phyloP scores from a whole-genome alignment of 2,113 vertebrate species.

The Arothron firmamentum region DNA sequence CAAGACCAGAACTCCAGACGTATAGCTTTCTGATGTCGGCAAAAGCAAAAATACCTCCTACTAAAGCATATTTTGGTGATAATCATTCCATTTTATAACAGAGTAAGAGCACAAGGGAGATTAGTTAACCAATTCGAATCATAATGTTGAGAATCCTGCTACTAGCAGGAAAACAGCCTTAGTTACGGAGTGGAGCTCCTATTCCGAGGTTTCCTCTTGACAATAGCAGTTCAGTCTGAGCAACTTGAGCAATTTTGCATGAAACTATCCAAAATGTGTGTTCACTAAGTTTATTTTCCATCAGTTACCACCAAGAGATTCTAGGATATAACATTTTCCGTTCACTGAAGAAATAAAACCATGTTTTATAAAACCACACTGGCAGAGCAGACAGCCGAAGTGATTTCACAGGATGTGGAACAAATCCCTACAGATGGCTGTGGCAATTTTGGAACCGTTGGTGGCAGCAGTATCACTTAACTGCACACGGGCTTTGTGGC shows the following conservation, averaged over 20 bases:
- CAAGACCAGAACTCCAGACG: too few relatives aligned
- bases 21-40: too few relatives aligned
- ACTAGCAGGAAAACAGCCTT: too few relatives aligned
- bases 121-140: too few relatives aligned
- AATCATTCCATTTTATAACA: too few relatives aligned
- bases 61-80: not conserved
- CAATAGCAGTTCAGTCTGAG: too few relatives aligned
- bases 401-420: constrained; percentile 55
- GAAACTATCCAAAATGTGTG: not conserved
- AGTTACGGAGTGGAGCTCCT: too few relatives aligned
- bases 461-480: constrained; percentile 45
- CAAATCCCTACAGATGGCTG: constrained; percentile 62
- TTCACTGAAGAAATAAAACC: constrained; percentile 15
- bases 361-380: constrained; percentile 17
- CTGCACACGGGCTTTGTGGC: constrained; percentile 36
- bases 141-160: too few relatives aligned
- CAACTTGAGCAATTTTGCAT: not conserved
- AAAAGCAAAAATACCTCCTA: not conserved
- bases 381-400: constrained; percentile 32
- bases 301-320: not conserved
- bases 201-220: too few relatives aligned
- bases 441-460: constrained; percentile 52
- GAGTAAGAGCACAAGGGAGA: too few relatives aligned
- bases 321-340: not conserved
- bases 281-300: not conserved